Base-by-base conservation (phyloP, 1,140 invertebrate genomes). In the Leptinotarsa texana region DNA sequence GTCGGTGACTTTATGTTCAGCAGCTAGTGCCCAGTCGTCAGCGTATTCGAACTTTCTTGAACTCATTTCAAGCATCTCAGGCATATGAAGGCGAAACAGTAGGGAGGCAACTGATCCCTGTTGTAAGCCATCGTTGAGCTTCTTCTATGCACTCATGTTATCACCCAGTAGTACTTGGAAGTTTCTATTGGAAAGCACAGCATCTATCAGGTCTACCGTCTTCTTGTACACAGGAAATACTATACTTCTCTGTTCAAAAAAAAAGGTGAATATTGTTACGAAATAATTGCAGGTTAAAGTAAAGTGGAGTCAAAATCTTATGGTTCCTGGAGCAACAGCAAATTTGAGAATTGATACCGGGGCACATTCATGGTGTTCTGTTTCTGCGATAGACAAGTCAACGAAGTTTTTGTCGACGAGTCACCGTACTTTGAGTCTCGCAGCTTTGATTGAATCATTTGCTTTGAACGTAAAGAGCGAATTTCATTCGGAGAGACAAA, bases 341-440 rank as follows among this genome's bases (percentile, higher is more conserved):
- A 84, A 83, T 8, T 80, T 91, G 6, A 83, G 85, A 22, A 77
- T 92, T 0, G 85, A 87, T 74, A 87, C 90, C 3, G 83, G 85
- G 0, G 86, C 89, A 0, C 85, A 85, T 49, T 91, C 90, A 0
- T 77, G 90, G 0, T 92, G 91, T 79, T 88, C 88, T 22, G 77
- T 91, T 17, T 89, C 89, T 1, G 87, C 87, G 0, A 86, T 91
- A 0, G 91, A 92, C 82, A 89, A 88, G 75, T 89, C 90, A 63
- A 88, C 88, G 0, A 86, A 85, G 63, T 87, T 90, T 69, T 80
- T 91, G 42, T 72, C 72, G 49, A 51, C 47, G 21, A 70, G 70
- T 57, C 63, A 51, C 13, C 68, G 75, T 69, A 75, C 24, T 0
- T 62, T 78, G 6, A 77, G 74, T 73, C 24, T 75, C 1, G 72